Conservation (phyloP, 2,113 vertebrate species). For the Pandion haliaetus region DNA sequence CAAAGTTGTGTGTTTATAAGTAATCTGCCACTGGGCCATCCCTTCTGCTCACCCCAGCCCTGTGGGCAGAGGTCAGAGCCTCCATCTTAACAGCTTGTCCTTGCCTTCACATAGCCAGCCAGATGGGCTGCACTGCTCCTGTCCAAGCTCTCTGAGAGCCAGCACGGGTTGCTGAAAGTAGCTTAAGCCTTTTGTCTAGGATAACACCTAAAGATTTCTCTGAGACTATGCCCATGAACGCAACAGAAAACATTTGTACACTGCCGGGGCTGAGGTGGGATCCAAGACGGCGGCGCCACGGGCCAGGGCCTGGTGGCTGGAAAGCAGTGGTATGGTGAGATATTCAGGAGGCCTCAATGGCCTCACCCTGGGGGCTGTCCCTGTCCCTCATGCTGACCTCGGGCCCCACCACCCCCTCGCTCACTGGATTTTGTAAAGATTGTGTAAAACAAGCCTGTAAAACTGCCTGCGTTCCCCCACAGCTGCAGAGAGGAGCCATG, state of each 20-base stretch:
- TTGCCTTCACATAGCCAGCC: not conserved
- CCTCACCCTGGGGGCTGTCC: fast-evolving
- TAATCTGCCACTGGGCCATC: not conserved
- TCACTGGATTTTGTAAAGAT: not conserved
- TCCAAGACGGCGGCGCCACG: fast-evolving
- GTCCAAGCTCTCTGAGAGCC: not conserved
- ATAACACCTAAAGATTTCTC: not conserved
- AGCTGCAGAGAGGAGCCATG: fast-evolving
- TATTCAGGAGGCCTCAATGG: not conserved
- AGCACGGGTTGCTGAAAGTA: not conserved
- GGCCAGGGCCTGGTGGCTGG: fast-evolving
- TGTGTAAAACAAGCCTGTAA: not conserved
- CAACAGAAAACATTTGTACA: not conserved
- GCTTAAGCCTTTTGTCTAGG: not conserved
- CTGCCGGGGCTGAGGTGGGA: fast-evolving
- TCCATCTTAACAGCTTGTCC: not conserved
- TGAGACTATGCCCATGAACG: fast-evolving
- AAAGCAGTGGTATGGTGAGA: not conserved
- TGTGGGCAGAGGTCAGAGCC: not conserved
- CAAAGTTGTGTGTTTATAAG: not conserved
- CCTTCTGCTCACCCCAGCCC: not conserved
- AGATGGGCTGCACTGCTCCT: not conserved
- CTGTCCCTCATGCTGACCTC: not conserved
- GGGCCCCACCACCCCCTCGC: fast-evolving
- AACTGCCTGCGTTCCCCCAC: fast-evolving